phyloP scores from a whole-genome alignment of 2,113 vertebrate genomes.

The Ammospiza nelsoni region DNA sequence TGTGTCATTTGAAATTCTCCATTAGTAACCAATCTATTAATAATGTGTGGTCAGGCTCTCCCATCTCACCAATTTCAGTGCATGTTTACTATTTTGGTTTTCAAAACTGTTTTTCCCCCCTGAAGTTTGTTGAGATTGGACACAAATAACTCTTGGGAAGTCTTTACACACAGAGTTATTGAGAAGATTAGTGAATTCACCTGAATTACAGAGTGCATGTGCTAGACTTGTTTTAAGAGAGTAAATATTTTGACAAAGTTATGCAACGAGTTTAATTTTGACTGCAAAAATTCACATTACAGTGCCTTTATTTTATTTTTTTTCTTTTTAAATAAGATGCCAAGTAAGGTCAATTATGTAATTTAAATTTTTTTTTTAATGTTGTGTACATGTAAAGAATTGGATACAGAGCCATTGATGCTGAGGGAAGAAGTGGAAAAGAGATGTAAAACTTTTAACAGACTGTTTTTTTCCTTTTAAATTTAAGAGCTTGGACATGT shows the following conservation, averaged over 20 bases:
- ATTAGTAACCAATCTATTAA: background rate
- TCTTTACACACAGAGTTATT: background rate
- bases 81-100: background rate
- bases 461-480: background rate
- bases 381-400: background rate
- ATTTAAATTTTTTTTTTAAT: background rate
- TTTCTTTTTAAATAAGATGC: background rate
- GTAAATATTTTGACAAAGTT: background rate
- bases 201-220: background rate
- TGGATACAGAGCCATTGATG: background rate
- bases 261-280: background rate
- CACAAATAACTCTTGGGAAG: background rate
- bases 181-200: background rate
- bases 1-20: background rate
- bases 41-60: background rate
- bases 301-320: background rate
- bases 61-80: background rate
- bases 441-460: background rate
- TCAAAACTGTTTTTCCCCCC: background rate
- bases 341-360: fast-evolving
- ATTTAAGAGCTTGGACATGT: background rate
- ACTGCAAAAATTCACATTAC: background rate
- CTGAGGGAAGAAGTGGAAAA: background rate
- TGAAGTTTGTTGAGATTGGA: background rate
- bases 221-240: background rate